These are phyloP conservation scores for Cylas formicarius DNA, from an alignment of 1,140 invertebrate species.

Conservation along the genomic window DNA sequence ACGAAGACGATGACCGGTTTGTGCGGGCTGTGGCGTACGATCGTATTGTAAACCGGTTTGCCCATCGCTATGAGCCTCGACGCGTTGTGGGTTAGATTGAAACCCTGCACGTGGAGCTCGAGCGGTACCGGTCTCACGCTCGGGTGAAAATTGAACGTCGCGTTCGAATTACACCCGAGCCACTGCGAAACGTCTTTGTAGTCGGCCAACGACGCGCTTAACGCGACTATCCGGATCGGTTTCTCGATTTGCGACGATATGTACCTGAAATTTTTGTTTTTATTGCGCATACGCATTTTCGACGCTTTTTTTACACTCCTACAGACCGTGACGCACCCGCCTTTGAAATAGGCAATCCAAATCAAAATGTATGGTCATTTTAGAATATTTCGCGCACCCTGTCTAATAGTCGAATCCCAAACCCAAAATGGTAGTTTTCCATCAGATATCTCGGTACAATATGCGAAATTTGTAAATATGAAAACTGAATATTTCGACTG, in stretches of 20 bases:
- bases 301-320: background rate
- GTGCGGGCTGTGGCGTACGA: constrained; percentile 77
- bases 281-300: constrained; percentile 1
- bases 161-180: constrained; percentile 88
- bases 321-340: too few species aligned
- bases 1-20: constrained; percentile 97
- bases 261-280: constrained; percentile 50
- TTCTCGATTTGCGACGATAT: constrained; percentile 94
- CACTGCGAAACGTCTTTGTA: constrained; percentile 94
- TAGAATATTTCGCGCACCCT: too few species aligned
- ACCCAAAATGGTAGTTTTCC: too few species aligned
- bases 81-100: constrained; percentile 96
- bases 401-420: too few species aligned
- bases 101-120: constrained; percentile 93
- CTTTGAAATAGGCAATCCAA: too few species aligned
- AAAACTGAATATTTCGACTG: too few species aligned
- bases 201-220: constrained; percentile 91
- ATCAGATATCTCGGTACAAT: too few species aligned
- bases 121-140: constrained; percentile 91
- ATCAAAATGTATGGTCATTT: too few species aligned
- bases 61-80: constrained; percentile 94
- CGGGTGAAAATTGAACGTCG: constrained; percentile 97
- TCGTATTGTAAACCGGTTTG: constrained; percentile 93
- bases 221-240: constrained; percentile 89
- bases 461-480: too few species aligned